A percentile compares a stretch with the other conserved stretches of the same genome.
Conservation (phyloP, 1,140 invertebrate genomes). For the Anastrepha ludens region DNA sequence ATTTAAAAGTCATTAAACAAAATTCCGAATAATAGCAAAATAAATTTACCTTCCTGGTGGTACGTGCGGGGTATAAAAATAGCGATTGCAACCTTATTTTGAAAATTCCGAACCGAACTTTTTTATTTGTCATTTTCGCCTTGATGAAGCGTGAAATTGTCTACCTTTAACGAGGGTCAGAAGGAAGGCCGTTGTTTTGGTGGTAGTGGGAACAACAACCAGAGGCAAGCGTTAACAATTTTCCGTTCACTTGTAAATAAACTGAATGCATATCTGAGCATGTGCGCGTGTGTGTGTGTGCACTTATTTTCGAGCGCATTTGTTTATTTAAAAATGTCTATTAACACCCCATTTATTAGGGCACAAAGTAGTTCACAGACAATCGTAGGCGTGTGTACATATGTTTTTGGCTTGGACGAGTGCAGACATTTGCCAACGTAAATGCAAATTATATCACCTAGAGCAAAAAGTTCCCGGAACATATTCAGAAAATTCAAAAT, state of each 20-base stretch:
- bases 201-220: neutral
- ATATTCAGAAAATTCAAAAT: too few relatives aligned
- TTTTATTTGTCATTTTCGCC: conserved; percentile 19
- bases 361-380: conserved; percentile 33
- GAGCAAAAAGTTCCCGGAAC: neutral
- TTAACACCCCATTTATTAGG: conserved; percentile 73
- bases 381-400: neutral
- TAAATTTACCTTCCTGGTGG: too few relatives aligned
- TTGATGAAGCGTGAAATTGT: conserved; percentile 73
- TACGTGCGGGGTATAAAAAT: neutral
- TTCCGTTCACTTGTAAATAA: neutral
- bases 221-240: neutral
- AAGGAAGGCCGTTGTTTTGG: neutral
- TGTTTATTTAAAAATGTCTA: conserved; percentile 65
- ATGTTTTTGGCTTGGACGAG: neutral
- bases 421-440: neutral
- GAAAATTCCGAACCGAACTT: neutral
- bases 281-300: neutral
- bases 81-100: neutral
- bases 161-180: conserved; percentile 64
- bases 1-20: too few relatives aligned
- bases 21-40: too few relatives aligned
- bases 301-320: neutral
- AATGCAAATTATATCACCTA: neutral
- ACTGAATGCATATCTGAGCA: neutral